Evolutionary conservation across 2,113 vertebrate species (phyloP), one percentile per base, ranked within the genome.

Genomic region (Lepidothrix coronata): DNA sequence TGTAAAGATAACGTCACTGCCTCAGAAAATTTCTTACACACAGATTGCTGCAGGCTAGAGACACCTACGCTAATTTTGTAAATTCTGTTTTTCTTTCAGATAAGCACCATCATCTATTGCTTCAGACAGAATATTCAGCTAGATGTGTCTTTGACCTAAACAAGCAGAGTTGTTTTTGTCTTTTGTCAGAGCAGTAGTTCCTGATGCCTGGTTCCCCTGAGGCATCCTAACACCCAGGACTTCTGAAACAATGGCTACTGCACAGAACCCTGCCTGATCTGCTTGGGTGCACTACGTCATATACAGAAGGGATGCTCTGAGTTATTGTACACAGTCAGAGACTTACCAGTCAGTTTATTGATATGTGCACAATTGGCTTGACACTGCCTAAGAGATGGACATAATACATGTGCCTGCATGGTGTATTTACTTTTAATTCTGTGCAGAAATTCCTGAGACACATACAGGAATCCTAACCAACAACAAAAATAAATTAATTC

Each of bases 1-100:
- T 58, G 25, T n/a, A 43, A 75, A 55, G 44, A n/a, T 48, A 62
- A 21, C 0, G 0, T 37, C 3, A 1, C 28, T 63, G 13, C 30
- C 28, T 88, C 51, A 76, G 59, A 66, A 61, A 62, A 39, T 49
- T 57, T 43, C 68, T 70, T 55, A 71, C 55, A 18, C 54, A 61
- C 33, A 55, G 35, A 55, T 19, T 70, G 49, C 54, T 62, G 49
- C 37, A 54, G 41, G 37, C 20, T 46, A 30, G 52, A 35, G 91
- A 18, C 46, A 43, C 31, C 57, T 62, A 27, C 0, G 0, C n/a
- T 62, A 37, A 20, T 19, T 89, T 78, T 87, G 27, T 66, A 81
- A 84, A 62, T 55, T 39, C 28, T 20, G 33, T 44, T 84, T 86
- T 80, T 49, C 17, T 49, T 87, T 89, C 43, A 61, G 46, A 52